Evolutionary conservation across 2,888 invertebrate genomes (phyloP).

Genomic region (Hyalella azteca): DNA sequence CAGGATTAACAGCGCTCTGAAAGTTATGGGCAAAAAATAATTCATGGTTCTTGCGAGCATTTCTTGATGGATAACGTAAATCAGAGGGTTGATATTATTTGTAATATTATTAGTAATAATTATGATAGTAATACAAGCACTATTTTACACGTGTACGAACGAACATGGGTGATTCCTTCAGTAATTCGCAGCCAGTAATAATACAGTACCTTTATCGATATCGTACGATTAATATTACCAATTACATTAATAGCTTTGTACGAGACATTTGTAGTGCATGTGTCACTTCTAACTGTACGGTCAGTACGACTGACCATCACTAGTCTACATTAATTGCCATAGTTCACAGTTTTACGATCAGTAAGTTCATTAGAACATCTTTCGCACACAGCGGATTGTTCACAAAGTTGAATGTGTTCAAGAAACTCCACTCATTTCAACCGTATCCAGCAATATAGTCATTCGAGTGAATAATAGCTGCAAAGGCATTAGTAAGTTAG

Average conservation of each 20-base stretch:
- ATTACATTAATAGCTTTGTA: conserved; percentile 14
- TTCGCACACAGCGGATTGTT: too few species aligned
- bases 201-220: conserved; percentile 3
- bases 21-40: too few species aligned
- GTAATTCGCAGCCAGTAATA: background rate
- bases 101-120: background rate
- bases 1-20: too few species aligned
- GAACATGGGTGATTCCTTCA: conserved; percentile 20
- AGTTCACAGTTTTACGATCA: background rate
- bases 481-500: too few species aligned
- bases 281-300: conserved; percentile 24
- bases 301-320: background rate
- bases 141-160: conserved; percentile 5
- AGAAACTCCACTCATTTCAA: too few species aligned
- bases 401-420: too few species aligned
- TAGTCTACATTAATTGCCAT: background rate
- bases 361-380: too few species aligned
- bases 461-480: too few species aligned
- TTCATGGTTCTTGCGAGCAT: too few species aligned
- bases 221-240: conserved; percentile 20
- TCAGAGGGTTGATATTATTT: background rate
- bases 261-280: conserved; percentile 31
- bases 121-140: conserved; percentile 3
- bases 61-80: background rate
- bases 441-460: too few species aligned